A percentile compares a stretch with the other conserved stretches of the same genome.
phyloP scores from a whole-genome alignment of 2,888 invertebrate species.

The Arctia plantaginis region DNA sequence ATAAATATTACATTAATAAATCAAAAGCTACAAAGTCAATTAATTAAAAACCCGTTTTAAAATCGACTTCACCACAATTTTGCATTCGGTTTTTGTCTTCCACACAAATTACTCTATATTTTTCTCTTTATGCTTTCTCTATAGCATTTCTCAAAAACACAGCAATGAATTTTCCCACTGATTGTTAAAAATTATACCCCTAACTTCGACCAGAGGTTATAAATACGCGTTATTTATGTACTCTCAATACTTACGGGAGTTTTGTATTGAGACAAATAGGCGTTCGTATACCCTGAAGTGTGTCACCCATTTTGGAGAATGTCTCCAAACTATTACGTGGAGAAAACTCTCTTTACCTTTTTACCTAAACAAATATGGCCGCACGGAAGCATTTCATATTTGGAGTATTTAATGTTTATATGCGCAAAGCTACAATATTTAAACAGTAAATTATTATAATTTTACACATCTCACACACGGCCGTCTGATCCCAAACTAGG shows the following conservation, averaged over 20 bases:
- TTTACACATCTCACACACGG: too few relatives aligned
- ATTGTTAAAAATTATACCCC: conserved; percentile 45
- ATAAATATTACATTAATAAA: too few relatives aligned
- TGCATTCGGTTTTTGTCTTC: too few relatives aligned
- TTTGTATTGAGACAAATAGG: conserved; percentile 42
- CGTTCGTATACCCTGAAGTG: not conserved
- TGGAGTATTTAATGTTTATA: not conserved
- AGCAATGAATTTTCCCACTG: not conserved
- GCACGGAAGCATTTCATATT: not conserved
- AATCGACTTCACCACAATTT: not conserved
- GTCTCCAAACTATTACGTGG: not conserved
- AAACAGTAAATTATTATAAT: too few relatives aligned
- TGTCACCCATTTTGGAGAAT: conserved; percentile 8
- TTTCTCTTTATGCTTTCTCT: not conserved
- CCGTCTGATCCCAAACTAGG: too few relatives aligned
- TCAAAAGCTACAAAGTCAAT: not conserved
- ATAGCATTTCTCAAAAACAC: not conserved
- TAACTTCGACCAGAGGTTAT: conserved; percentile 23
- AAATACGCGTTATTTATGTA: conserved; percentile 37
- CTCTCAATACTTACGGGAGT: conserved; percentile 37
- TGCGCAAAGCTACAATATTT: too few relatives aligned
- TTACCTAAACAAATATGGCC: not conserved
- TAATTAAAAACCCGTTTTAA: not conserved
- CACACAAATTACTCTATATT: too few relatives aligned
- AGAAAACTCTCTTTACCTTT: not conserved